Evolutionary conservation across 2,797 vertebrate species (phyloP).

Genomic region (Manis javanica): DNA sequence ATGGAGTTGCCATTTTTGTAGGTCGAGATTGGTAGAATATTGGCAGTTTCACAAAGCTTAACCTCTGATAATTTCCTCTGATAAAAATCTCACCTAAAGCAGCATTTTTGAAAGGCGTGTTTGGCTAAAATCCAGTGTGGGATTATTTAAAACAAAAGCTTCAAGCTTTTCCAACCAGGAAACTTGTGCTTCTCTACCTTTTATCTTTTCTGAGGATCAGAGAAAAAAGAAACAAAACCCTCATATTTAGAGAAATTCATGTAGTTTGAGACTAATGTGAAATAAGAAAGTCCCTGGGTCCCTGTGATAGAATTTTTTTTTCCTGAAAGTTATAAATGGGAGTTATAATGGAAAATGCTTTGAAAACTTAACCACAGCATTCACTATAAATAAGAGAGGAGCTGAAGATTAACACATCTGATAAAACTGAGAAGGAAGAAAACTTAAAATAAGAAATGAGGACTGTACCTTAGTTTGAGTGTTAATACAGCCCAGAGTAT

Average conservation of each 20-base stretch:
- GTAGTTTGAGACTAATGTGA: background rate
- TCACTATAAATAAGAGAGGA: constrained; percentile 68
- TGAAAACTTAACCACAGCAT: constrained; percentile 47
- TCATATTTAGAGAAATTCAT: background rate
- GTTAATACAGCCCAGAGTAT: constrained; percentile 63
- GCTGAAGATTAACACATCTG: constrained; percentile 68
- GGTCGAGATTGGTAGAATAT: background rate
- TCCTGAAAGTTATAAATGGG: constrained; percentile 47
- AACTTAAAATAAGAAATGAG: constrained; percentile 72
- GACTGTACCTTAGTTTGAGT: constrained; percentile 13
- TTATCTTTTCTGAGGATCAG: background rate
- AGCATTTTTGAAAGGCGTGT: background rate
- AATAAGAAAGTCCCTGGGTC: constrained; percentile 6
- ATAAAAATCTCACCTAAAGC: background rate
- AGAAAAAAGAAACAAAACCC: background rate
- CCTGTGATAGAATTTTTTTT: background rate
- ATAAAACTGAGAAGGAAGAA: constrained; percentile 68
- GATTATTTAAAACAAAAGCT: background rate
- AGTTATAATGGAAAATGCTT: constrained; percentile 55
- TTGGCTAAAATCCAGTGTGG: background rate
- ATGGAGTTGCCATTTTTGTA: background rate
- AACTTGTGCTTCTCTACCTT: background rate
- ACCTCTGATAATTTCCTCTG: background rate
- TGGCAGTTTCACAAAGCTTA: background rate
- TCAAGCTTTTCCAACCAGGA: background rate